Percentiles rank a stretch among this genome's conserved stretches.
Evolutionary conservation across 1,140 invertebrate genomes (phyloP).

Genomic region (Drosophila pachea): DNA sequence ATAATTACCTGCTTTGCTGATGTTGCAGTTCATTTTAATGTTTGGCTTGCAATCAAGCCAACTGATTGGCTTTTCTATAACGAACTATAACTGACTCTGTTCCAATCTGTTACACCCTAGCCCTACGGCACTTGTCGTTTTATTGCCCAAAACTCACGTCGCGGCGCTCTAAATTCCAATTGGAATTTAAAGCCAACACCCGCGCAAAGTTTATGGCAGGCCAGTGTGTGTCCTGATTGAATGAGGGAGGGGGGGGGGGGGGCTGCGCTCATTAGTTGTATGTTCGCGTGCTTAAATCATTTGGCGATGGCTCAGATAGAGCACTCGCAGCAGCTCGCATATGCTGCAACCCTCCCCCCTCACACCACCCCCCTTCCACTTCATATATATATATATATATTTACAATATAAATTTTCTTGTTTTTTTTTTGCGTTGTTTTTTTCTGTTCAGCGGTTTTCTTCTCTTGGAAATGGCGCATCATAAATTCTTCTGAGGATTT

Average conservation of each 20-base stretch:
- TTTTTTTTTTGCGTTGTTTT: conserved; percentile 28
- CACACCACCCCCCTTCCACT: conserved; percentile 6
- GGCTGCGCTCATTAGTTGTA: conserved; percentile 67
- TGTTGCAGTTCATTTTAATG: too few relatives aligned
- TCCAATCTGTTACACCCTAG: too few relatives aligned
- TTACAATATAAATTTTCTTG: conserved; percentile 60
- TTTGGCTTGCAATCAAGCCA: too few relatives aligned
- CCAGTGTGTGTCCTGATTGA: neutral
- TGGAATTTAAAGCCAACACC: conserved; percentile 40
- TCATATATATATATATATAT: conserved; percentile 35
- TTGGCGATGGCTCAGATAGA: conserved; percentile 33
- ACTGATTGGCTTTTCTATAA: too few relatives aligned
- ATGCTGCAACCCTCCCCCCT: neutral
- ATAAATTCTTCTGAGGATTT: conserved; percentile 72
- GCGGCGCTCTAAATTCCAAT: conserved; percentile 66
- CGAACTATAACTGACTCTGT: too few relatives aligned
- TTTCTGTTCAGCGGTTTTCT: conserved; percentile 16
- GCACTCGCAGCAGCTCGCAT: neutral
- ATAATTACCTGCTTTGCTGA: too few relatives aligned
- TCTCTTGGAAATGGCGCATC: conserved; percentile 55
- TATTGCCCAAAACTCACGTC: conserved; percentile 39
- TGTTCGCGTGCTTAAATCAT: conserved; percentile 72
- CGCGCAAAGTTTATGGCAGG: conserved; percentile 30
- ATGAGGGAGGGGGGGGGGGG: neutral
- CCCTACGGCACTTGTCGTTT: conserved; percentile 1